Conservation (phyloP, 1,140 invertebrate species). For the Stegodyphus dumicola region DNA sequence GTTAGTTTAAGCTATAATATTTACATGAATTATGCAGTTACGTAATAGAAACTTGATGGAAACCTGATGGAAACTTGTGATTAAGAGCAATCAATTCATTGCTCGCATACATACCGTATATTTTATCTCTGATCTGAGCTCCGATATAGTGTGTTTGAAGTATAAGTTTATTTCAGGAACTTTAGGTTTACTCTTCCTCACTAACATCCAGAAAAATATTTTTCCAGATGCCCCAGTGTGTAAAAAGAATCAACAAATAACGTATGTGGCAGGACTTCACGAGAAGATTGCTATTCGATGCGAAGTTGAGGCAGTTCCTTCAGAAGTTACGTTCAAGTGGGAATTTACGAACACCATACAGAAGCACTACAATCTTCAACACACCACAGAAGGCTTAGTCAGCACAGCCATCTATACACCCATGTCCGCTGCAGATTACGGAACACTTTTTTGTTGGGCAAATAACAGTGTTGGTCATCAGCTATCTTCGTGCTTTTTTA, state of each 20-base stretch:
- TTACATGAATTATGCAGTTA: too few species aligned
- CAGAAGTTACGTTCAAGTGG: conserved; percentile 72
- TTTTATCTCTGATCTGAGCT: too few species aligned
- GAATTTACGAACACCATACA: conserved; percentile 63
- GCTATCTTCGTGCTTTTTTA: conserved; percentile 64
- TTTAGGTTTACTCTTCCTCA: too few species aligned
- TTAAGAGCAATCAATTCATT: too few species aligned
- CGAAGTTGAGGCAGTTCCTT: conserved; percentile 88
- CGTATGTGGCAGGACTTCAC: conserved; percentile 83
- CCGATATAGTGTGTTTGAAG: too few species aligned
- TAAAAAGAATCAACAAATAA: conserved; percentile 77
- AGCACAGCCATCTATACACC: conserved; percentile 59
- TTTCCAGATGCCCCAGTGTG: conserved; percentile 85
- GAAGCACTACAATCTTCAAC: conserved; percentile 55
- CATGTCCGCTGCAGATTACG: conserved; percentile 63
- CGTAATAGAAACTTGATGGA: too few species aligned
- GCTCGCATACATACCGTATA: too few species aligned
- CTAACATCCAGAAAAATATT: background rate
- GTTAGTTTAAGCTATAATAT: too few species aligned
- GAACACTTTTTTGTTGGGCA: conserved; percentile 64
- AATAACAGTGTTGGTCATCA: conserved; percentile 65
- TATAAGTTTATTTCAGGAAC: too few species aligned
- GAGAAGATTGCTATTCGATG: conserved; percentile 82
- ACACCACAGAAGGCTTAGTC: conserved; percentile 23
- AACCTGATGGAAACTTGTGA: too few species aligned